Percentiles rank a stretch among this genome's conserved stretches.
Evolutionary conservation across 1,140 invertebrate species (phyloP).

Genomic region (Heterodera carotae): DNA sequence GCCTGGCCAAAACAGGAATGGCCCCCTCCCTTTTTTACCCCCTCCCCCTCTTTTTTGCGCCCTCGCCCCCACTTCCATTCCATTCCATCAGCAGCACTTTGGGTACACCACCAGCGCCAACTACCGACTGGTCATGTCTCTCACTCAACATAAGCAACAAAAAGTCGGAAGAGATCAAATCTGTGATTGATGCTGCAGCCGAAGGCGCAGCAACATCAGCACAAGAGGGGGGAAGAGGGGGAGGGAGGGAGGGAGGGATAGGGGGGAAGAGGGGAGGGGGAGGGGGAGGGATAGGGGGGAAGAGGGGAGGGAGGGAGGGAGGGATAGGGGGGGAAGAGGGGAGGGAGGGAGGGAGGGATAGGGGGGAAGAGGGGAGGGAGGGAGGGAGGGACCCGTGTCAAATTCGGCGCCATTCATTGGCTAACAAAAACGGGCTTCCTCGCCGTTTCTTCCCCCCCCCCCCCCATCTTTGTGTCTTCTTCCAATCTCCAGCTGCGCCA

Average conservation of each 20-base stretch:
- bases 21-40: no score
- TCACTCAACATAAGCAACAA: neutral
- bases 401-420: neutral
- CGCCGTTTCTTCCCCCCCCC: neutral
- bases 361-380: neutral
- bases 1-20: neutral
- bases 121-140: neutral
- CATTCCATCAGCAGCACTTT: neutral
- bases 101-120: neutral
- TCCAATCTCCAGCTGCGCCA: constrained; percentile 1
- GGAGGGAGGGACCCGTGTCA: no score
- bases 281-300: neutral
- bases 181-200: neutral
- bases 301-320: neutral
- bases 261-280: neutral
- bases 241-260: neutral
- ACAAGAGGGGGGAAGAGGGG: neutral
- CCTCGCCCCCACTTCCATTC: no score
- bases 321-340: neutral
- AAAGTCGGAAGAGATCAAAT: neutral
- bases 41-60: no score
- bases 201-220: neutral
- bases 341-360: neutral
- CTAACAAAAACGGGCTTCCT: neutral
- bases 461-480: neutral